A percentile compares a stretch with the other conserved stretches of the same genome.
phyloP scores from a whole-genome alignment of 2,113 vertebrate species.

The Clarias batrachus region DNA sequence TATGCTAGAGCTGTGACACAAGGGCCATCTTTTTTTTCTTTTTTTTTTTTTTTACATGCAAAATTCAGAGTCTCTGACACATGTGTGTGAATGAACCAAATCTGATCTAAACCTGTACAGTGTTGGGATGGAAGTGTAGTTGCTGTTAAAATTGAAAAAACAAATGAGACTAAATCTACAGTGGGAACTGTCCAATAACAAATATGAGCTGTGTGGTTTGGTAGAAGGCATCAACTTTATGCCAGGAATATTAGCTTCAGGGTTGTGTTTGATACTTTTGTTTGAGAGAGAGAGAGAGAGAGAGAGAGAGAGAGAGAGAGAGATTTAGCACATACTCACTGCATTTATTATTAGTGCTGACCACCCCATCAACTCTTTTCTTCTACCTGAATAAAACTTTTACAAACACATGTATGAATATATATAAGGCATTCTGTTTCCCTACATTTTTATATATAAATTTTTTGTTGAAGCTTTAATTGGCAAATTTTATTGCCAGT shows the following conservation, averaged over 20 bases:
- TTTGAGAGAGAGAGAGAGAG: no score
- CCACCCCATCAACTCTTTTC: no score
- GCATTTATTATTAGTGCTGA: no score
- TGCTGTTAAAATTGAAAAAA: not conserved
- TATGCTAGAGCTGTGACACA: not conserved
- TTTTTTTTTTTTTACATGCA: not conserved
- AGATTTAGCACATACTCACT: no score
- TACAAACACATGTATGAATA: no score
- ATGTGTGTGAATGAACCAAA: not conserved
- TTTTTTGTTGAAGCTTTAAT: no score
- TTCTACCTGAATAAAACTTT: no score
- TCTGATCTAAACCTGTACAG: not conserved
- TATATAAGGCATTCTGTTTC: no score
- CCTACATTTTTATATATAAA: no score
- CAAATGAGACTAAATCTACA: not conserved
- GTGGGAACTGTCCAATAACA: not conserved
- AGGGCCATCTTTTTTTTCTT: not conserved
- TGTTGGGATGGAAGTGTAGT: not conserved
- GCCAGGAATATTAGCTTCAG: not conserved
- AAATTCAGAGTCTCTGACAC: not conserved
- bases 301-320: no score
- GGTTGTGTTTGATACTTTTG: no score
- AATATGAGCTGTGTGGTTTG: not conserved
- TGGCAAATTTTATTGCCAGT: no score
- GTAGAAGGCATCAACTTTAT: not conserved